Evolutionary conservation across 1,140 invertebrate genomes (phyloP).

Genomic region (Triops longicaudatus): DNA sequence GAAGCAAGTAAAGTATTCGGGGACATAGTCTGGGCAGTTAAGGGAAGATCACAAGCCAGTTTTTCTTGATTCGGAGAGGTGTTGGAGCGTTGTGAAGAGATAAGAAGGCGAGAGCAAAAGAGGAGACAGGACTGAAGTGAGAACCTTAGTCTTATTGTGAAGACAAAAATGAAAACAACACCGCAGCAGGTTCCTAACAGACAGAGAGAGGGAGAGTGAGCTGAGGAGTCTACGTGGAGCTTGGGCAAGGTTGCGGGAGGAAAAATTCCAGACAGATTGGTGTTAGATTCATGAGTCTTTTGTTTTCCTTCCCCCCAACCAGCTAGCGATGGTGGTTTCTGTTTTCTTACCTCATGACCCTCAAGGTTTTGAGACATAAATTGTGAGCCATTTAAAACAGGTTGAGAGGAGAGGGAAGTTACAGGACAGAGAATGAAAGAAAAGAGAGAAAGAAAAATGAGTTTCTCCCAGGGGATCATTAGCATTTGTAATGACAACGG

Average conservation of each 20-base stretch:
- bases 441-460: neutral
- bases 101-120: no score
- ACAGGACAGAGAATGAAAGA: neutral
- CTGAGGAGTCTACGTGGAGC: neutral
- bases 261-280: slow-evolving; percentile 4
- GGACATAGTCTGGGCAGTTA: no score
- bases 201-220: neutral
- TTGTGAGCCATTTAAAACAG: neutral
- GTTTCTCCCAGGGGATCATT: neutral
- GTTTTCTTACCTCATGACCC: neutral
- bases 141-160: neutral
- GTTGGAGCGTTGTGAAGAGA: no score
- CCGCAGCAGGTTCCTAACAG: neutral
- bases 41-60: no score
- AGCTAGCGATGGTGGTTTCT: neutral
- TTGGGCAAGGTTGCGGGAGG: neutral
- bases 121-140: neutral
- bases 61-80: no score
- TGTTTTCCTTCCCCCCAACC: neutral
- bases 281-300: slow-evolving; percentile 4
- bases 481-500: neutral
- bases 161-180: neutral
- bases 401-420: neutral
- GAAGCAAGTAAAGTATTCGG: no score
- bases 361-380: neutral